Evolutionary conservation across 2,113 vertebrate genomes (phyloP).

Genomic region (Drymodes brunneopygia): DNA sequence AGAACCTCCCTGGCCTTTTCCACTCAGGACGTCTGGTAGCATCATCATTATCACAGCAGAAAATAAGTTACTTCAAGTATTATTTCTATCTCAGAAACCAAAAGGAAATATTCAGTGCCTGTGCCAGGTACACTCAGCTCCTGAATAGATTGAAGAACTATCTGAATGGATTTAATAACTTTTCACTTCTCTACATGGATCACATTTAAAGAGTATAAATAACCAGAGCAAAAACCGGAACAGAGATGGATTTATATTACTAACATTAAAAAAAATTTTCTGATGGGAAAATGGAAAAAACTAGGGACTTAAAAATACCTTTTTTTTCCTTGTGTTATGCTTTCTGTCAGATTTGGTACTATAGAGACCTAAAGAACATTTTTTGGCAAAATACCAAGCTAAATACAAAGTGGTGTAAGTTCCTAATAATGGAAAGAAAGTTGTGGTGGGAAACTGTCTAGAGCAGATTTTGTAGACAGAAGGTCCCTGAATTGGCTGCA

Average conservation of each 20-base stretch:
- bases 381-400: conserved; percentile 64
- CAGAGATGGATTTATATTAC: conserved; percentile 24
- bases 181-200: conserved; percentile 40
- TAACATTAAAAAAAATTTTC: conserved; percentile 17
- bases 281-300: conserved; percentile 64
- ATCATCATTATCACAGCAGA: conserved; percentile 55
- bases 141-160: conserved; percentile 41
- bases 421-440: conserved; percentile 69
- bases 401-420: conserved; percentile 65
- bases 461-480: conserved; percentile 61
- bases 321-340: conserved; percentile 50
- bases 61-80: conserved; percentile 30
- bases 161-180: conserved; percentile 42
- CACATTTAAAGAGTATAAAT: conserved; percentile 62
- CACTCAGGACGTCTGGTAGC: conserved; percentile 37
- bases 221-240: conserved; percentile 51
- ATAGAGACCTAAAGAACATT: conserved; percentile 56
- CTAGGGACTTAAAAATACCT: conserved; percentile 61
- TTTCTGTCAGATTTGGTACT: conserved; percentile 69
- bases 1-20: conserved; percentile 33
- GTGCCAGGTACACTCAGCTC: conserved; percentile 52
- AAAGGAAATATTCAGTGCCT: conserved; percentile 22
- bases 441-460: conserved; percentile 70
- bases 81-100: conserved; percentile 22
- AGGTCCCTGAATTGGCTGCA: conserved; percentile 55